Conservation (phyloP, 2,888 invertebrate genomes). For the Gastracanthus pulcherrimus region DNA sequence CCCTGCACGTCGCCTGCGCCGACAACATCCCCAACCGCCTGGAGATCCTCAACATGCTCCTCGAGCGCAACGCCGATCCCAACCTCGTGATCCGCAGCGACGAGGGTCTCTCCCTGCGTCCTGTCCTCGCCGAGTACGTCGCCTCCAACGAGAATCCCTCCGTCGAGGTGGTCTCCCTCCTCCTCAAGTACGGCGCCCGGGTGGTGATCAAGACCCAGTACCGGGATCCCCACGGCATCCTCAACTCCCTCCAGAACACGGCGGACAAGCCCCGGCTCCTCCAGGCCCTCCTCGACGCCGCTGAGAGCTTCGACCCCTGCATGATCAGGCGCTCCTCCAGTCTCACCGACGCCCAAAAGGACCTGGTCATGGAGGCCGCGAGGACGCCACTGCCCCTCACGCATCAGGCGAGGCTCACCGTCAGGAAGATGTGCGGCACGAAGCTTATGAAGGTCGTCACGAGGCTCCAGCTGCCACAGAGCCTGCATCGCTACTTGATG, state of each 20-base stretch:
- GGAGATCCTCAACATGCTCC: constrained; percentile 83
- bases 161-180: constrained; percentile 82
- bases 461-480: constrained; percentile 82
- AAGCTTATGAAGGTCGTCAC: constrained; percentile 80
- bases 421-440: constrained; percentile 81
- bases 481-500: constrained; percentile 83
- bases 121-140: constrained; percentile 90
- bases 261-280: constrained; percentile 79
- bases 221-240: constrained; percentile 89
- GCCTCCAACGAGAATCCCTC: constrained; percentile 86
- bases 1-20: constrained; percentile 90
- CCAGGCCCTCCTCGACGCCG: constrained; percentile 85
- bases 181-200: constrained; percentile 88
- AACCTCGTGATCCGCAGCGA: constrained; percentile 87
- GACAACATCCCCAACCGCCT: constrained; percentile 86
- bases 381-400: constrained; percentile 84
- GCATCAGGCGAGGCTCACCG: constrained; percentile 82
- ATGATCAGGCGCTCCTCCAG: constrained; percentile 87
- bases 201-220: constrained; percentile 91
- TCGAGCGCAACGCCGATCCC: constrained; percentile 86
- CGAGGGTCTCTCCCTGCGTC: constrained; percentile 86
- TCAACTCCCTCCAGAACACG: constrained; percentile 88
- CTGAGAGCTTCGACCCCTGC: constrained; percentile 88
- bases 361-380: constrained; percentile 82
- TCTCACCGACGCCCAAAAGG: constrained; percentile 83